phyloP scores from a whole-genome alignment of 2,888 invertebrate species.

The Drosophila multiciliata region DNA sequence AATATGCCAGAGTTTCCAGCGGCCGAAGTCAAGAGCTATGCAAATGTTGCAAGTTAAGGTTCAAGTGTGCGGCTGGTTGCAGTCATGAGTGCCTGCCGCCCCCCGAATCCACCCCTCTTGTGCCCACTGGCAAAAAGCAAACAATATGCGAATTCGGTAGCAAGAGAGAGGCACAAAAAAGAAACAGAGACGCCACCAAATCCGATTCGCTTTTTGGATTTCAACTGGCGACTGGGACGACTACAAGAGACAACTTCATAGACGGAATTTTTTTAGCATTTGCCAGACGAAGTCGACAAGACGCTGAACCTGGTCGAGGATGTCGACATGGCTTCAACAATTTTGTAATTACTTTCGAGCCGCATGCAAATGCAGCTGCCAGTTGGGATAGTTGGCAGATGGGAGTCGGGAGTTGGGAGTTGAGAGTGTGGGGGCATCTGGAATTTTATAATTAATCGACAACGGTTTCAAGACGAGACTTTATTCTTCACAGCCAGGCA shows the following conservation, averaged over 20 bases:
- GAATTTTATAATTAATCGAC: constrained; percentile 77
- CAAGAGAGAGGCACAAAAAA: constrained; percentile 27
- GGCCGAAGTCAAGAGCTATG: constrained; percentile 61
- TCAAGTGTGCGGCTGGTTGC: constrained; percentile 55
- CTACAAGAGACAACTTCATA: constrained; percentile 50
- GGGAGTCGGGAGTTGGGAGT: neutral
- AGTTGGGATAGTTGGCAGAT: constrained; percentile 5
- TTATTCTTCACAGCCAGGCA: constrained; percentile 74
- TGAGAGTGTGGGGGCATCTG: constrained; percentile 18
- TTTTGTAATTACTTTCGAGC: constrained; percentile 67
- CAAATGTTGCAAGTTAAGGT: constrained; percentile 60
- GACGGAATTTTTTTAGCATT: constrained; percentile 40
- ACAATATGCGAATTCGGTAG: constrained; percentile 46
- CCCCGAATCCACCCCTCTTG: neutral
- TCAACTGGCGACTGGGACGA: constrained; percentile 33
- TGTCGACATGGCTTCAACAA: constrained; percentile 62
- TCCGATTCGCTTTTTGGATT: constrained; percentile 56
- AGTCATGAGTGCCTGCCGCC: constrained; percentile 24
- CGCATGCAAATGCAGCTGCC: constrained; percentile 56
- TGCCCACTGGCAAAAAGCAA: constrained; percentile 14
- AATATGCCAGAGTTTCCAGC: constrained; percentile 38
- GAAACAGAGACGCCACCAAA: constrained; percentile 25
- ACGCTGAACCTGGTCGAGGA: constrained; percentile 24
- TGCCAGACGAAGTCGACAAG: constrained; percentile 28
- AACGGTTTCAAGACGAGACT: constrained; percentile 45